Percentiles rank a stretch among this genome's conserved stretches.
phyloP scores from a whole-genome alignment of 2,888 invertebrate genomes.

The Zelleria hepariella region DNA sequence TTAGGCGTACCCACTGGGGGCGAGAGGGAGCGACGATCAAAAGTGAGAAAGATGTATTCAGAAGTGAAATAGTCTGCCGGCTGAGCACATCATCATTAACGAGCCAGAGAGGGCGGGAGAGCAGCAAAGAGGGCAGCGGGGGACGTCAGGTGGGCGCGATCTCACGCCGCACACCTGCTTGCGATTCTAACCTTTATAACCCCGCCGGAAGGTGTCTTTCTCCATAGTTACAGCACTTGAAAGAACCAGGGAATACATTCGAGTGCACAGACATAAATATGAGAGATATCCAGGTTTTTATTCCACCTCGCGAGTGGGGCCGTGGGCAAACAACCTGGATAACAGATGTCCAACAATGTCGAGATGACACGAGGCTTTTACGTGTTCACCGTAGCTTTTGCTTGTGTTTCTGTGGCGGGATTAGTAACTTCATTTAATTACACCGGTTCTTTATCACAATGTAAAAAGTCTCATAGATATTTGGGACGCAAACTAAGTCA shows the following conservation, averaged over 20 bases:
- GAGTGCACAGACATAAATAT: constrained; percentile 69
- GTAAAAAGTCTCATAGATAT: background rate
- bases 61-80: constrained; percentile 82
- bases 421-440: background rate
- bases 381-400: constrained; percentile 19
- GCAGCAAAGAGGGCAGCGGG: constrained; percentile 72
- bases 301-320: constrained; percentile 44
- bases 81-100: constrained; percentile 86
- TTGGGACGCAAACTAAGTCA: too few species aligned
- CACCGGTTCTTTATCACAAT: background rate
- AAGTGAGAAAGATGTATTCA: constrained; percentile 76
- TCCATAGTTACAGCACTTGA: constrained; percentile 12
- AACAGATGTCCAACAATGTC: constrained; percentile 58
- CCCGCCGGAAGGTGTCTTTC: background rate
- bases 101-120: constrained; percentile 75
- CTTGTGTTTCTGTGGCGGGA: constrained; percentile 15
- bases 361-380: constrained; percentile 45
- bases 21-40: constrained; percentile 54
- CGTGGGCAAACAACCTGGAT: constrained; percentile 45
- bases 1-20: constrained; percentile 29
- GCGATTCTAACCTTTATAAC: constrained; percentile 52
- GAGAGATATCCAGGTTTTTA: constrained; percentile 68
- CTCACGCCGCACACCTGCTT: constrained; percentile 68
- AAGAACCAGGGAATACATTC: constrained; percentile 56
- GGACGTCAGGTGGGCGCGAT: constrained; percentile 71